Evolutionary conservation across 2,888 invertebrate species (phyloP).

Genomic region (Anthrax anthrax): DNA sequence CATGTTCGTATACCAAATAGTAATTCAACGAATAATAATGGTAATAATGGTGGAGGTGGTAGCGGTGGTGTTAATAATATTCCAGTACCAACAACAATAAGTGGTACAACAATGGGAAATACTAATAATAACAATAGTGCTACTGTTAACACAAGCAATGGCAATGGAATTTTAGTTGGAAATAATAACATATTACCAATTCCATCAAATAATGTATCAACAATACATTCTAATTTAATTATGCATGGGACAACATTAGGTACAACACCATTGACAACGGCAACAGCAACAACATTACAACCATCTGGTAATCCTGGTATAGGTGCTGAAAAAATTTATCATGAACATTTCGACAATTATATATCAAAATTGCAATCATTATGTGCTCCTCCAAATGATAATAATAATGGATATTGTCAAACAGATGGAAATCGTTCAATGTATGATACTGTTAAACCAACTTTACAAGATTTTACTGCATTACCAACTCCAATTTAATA

Average conservation of each 20-base stretch:
- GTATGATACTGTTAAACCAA: constrained; percentile 81
- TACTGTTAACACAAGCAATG: neutral
- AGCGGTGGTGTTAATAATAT: constrained; percentile 4
- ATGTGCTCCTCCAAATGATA: constrained; percentile 65
- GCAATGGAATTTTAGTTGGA: neutral
- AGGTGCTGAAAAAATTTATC: constrained; percentile 52
- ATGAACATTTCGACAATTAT: constrained; percentile 87
- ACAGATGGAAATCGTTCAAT: constrained; percentile 71
- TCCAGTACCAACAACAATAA: constrained; percentile 12
- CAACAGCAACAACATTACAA: constrained; percentile 8
- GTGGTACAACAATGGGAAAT: constrained; percentile 5
- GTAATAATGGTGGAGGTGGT: neutral
- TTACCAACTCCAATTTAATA: constrained; percentile 75
- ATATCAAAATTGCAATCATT: constrained; percentile 82
- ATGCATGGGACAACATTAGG: constrained; percentile 31
- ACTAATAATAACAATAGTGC: neutral
- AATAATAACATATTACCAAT: neutral
- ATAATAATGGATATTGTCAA: constrained; percentile 62
- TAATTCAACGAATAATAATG: constrained; percentile 5
- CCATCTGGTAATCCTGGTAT: constrained; percentile 19
- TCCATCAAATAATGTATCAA: neutral
- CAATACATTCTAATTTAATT: constrained; percentile 13
- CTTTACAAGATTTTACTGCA: constrained; percentile 81
- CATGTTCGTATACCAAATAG: constrained; percentile 69
- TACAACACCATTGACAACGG: constrained; percentile 14